Conservation (phyloP, 92 coral and sea anemone species). For the Porites cylindrica region DNA sequence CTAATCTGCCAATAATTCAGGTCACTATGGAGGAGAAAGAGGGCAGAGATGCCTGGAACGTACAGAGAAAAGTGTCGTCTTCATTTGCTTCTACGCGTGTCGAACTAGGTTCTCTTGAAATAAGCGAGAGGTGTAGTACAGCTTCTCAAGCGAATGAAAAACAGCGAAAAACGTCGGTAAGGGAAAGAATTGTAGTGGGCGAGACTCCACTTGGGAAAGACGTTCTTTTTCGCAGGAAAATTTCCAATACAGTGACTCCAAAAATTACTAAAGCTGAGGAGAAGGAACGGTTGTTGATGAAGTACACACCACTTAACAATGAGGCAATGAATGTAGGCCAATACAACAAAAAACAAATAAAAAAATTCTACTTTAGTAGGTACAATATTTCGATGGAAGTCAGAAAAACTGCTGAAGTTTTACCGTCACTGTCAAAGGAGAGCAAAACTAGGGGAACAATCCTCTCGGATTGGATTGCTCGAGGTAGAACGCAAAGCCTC, state of each 20-base stretch:
- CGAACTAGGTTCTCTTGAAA: neutral
- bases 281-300: neutral
- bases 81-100: neutral
- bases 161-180: constrained; percentile 3
- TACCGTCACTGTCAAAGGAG: neutral
- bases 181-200: neutral
- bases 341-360: neutral
- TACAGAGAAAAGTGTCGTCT: constrained; percentile 6
- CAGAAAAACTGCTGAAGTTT: neutral
- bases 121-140: neutral
- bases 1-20: constrained; percentile 19
- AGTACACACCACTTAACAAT: constrained; percentile 7
- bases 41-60: neutral
- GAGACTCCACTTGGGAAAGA: constrained; percentile 26
- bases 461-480: neutral
- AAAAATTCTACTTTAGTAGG: neutral
- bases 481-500: constrained; percentile 29
- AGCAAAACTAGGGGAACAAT: neutral
- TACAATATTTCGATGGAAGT: neutral
- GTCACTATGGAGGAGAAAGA: constrained; percentile 11
- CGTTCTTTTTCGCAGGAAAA: constrained; percentile 17
- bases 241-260: constrained; percentile 21
- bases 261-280: constrained; percentile 6
- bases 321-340: neutral
- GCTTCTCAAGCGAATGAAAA: neutral